Conservation (phyloP, 2,888 invertebrate genomes). For the Panzeria rudis region DNA sequence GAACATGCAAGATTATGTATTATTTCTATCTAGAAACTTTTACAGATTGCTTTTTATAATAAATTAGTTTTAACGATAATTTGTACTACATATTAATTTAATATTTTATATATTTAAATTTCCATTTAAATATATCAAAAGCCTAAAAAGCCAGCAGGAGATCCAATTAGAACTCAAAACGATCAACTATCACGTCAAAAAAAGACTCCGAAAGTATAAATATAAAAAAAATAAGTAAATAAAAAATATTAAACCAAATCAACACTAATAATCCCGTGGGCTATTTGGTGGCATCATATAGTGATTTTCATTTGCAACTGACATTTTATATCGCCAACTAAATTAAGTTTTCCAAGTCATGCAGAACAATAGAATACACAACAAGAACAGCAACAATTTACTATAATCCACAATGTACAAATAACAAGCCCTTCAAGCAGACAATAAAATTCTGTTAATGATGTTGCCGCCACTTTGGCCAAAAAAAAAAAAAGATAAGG, state of each 20-base stretch:
- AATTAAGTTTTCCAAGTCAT: conserved; percentile 39
- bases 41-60: no score
- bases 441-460: conserved; percentile 67
- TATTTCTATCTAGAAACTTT: no score
- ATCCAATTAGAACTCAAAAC: conserved; percentile 40
- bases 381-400: conserved; percentile 28
- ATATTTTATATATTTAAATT: neutral
- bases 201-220: neutral
- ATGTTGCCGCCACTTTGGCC: conserved; percentile 68
- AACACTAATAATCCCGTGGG: conserved; percentile 28
- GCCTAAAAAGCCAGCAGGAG: conserved; percentile 45
- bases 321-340: conserved; percentile 61
- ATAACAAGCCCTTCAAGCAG: conserved; percentile 57
- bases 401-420: conserved; percentile 7
- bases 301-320: conserved; percentile 53
- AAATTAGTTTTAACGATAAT: no score
- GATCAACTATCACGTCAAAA: conserved; percentile 31
- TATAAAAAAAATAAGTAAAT: neutral
- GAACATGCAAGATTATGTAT: no score
- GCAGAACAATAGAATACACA: conserved; percentile 29
- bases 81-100: no score
- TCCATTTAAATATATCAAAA: neutral
- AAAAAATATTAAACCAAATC: conserved; percentile 10
- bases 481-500: conserved; percentile 19
- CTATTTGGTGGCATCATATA: conserved; percentile 48